Evolutionary conservation across 1,140 invertebrate genomes (phyloP).

Genomic region (Bombyx mori): DNA sequence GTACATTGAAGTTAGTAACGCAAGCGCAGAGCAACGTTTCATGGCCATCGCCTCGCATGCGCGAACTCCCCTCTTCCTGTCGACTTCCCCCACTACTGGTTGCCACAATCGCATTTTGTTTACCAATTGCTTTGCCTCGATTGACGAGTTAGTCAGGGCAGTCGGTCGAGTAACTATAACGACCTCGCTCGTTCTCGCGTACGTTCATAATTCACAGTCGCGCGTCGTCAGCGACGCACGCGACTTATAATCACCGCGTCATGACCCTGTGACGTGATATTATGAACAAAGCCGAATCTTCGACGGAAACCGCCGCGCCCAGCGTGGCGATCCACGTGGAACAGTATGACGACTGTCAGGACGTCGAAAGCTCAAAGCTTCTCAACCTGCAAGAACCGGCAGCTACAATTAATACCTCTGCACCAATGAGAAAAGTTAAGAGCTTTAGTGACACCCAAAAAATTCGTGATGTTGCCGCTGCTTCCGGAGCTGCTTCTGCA

Average conservation of each 20-base stretch:
- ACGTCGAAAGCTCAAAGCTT: conserved; percentile 46
- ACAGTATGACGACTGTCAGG: conserved; percentile 43
- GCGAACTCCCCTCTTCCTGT: conserved; percentile 32
- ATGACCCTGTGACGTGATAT: conserved; percentile 65
- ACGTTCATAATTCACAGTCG: conserved; percentile 42
- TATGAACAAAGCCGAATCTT: conserved; percentile 56
- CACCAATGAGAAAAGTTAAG: conserved; percentile 63
- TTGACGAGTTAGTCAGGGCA: conserved; percentile 47
- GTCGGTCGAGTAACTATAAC: conserved; percentile 49
- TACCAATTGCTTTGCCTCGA: conserved; percentile 66
- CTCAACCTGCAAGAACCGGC: conserved; percentile 38
- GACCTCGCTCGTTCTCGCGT: conserved; percentile 45
- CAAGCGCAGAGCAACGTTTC: conserved; percentile 37
- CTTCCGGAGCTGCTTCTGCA: conserved; percentile 58
- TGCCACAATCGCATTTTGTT: conserved; percentile 56
- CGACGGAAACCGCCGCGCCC: conserved; percentile 50
- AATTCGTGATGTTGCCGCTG: conserved; percentile 56
- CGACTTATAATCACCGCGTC: conserved; percentile 47
- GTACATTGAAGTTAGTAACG: no score
- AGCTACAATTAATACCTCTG: conserved; percentile 55
- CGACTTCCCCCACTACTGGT: conserved; percentile 38
- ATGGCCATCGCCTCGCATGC: conserved; percentile 27
- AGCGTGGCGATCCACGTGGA: conserved; percentile 57
- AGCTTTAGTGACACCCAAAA: conserved; percentile 60
- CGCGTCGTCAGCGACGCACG: conserved; percentile 52